Conservation (phyloP, 2,797 vertebrate species). For the Tragelaphus oryx region DNA sequence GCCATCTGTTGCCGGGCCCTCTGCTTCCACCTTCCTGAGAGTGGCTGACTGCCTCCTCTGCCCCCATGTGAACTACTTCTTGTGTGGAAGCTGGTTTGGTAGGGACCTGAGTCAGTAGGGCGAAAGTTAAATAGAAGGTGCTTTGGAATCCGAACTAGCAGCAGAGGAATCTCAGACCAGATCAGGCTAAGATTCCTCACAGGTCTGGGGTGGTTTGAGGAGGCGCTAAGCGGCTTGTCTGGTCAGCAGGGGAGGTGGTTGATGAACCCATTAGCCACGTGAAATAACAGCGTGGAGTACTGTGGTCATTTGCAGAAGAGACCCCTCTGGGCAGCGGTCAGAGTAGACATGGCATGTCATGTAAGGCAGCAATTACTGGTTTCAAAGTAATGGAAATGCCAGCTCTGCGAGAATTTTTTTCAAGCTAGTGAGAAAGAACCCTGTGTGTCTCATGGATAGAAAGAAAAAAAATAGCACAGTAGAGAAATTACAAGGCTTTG, state of each 20-base stretch:
- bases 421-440: background rate
- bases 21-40: background rate
- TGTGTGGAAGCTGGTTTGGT: background rate
- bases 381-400: background rate
- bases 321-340: background rate
- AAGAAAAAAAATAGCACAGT: background rate
- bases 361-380: background rate
- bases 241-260: background rate
- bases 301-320: background rate
- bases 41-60: background rate
- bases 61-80: background rate
- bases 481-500: background rate
- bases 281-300: background rate
- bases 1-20: background rate
- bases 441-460: background rate
- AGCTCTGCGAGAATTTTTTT: background rate
- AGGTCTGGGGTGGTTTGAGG: background rate
- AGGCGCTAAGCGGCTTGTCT: no score
- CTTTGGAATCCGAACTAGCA: background rate
- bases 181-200: background rate
- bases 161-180: background rate
- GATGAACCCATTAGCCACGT: rapidly evolving
- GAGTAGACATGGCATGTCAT: background rate
- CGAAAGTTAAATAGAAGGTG: background rate
- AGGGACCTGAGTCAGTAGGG: background rate